These are phyloP conservation scores for Danio jaintianensis DNA, from an alignment of 2,797 vertebrate species.

Conservation along the genomic window DNA sequence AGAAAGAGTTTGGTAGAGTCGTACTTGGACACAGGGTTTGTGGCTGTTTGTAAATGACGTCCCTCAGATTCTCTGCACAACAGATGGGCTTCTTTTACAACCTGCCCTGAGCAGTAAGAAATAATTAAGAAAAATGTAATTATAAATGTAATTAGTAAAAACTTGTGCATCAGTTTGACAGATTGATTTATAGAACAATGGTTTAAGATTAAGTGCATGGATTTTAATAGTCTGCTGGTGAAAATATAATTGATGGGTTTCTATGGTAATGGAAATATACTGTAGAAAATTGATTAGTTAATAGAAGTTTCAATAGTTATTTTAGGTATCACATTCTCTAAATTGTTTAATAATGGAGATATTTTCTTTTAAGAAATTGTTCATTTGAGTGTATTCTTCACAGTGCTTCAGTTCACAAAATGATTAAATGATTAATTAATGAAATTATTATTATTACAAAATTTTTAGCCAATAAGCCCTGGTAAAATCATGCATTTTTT, in stretches of 20 bases:
- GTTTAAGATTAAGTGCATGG: conserved; percentile 30
- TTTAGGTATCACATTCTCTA: neutral
- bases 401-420: neutral
- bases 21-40: conserved; percentile 18
- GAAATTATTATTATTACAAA: neutral
- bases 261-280: neutral
- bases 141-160: conserved; percentile 33
- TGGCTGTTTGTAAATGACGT: conserved; percentile 1
- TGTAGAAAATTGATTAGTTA: neutral
- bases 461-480: neutral
- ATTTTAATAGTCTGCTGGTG: conserved; percentile 12
- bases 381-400: neutral
- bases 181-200: conserved; percentile 16
- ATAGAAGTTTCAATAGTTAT: too few species aligned
- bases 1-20: conserved; percentile 37
- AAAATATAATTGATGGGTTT: conserved; percentile 19
- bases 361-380: neutral
- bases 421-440: neutral
- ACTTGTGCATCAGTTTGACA: neutral
- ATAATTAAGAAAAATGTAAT: conserved; percentile 20
- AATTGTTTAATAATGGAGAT: neutral
- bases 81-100: conserved; percentile 9
- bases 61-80: neutral
- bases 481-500: neutral
- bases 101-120: conserved; percentile 20